phyloP scores from a whole-genome alignment of 2,797 vertebrate species.

The Agapornis canus region DNA sequence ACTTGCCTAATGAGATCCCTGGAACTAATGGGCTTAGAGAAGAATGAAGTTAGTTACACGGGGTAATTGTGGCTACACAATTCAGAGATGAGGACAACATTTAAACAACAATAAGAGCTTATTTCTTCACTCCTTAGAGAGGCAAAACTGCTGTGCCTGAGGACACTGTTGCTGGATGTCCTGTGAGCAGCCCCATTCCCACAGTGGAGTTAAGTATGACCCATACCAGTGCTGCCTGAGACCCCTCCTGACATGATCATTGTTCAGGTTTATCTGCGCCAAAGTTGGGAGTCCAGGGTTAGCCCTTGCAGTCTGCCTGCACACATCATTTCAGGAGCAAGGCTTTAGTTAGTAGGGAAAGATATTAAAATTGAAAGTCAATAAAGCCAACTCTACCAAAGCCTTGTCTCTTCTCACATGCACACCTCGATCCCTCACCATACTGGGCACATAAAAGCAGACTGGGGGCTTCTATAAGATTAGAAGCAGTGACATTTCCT shows the following conservation, averaged over 20 bases:
- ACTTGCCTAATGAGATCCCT: constrained; percentile 17
- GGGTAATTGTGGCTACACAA: background rate
- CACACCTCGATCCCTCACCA: accelerated
- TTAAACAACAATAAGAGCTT: background rate
- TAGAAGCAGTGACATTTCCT: background rate
- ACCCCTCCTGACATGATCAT: background rate
- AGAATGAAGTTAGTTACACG: background rate
- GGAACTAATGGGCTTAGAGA: background rate
- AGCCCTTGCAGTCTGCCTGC: background rate
- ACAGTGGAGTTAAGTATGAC: background rate
- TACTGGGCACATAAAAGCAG: background rate
- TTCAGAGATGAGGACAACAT: background rate
- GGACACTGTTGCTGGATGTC: background rate
- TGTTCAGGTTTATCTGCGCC: background rate
- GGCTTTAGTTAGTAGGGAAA: too few species aligned
- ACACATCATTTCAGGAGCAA: accelerated
- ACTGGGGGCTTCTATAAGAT: background rate
- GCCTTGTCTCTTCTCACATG: background rate
- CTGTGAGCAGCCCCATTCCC: background rate
- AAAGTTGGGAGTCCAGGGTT: accelerated
- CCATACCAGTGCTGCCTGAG: accelerated
- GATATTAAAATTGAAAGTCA: too few species aligned
- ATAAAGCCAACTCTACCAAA: background rate
- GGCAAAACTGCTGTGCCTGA: background rate
- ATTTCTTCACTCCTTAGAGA: background rate